phyloP scores from a whole-genome alignment of 2,797 vertebrate species.

The Limosa lapponica region DNA sequence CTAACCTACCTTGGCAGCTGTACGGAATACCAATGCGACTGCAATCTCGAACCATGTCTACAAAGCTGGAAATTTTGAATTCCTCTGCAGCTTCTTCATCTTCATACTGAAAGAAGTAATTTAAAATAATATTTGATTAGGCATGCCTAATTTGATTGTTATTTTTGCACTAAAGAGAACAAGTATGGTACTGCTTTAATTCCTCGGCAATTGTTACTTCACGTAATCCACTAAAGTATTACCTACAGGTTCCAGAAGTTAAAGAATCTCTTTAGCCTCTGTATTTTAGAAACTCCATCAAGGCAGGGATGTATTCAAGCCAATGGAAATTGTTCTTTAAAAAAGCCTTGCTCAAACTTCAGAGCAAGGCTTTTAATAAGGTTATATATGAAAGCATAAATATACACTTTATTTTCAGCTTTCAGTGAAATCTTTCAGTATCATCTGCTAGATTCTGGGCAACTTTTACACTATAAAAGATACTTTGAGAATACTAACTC shows the following conservation, averaged over 20 bases:
- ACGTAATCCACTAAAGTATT: not conserved
- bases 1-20: constrained; percentile 87
- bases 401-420: not conserved
- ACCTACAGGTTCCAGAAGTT: not conserved
- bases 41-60: constrained; percentile 95
- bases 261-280: not conserved
- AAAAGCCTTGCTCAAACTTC: not conserved
- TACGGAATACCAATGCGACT: constrained; percentile 91
- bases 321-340: not conserved
- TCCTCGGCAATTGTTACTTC: not conserved
- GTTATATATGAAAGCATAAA: not conserved
- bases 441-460: not conserved
- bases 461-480: not conserved
- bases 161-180: not conserved
- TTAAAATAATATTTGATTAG: not conserved
- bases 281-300: not conserved
- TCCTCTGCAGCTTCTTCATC: constrained; percentile 97
- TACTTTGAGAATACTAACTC: not conserved
- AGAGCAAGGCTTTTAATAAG: not conserved
- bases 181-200: not conserved
- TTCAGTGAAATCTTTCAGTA: not conserved
- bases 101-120: constrained; percentile 85
- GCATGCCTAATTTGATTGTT: not conserved
- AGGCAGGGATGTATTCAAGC: not conserved
- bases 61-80: constrained; percentile 98